Conservation (phyloP, 2,113 vertebrate species). For the Todiramphus chloris region DNA sequence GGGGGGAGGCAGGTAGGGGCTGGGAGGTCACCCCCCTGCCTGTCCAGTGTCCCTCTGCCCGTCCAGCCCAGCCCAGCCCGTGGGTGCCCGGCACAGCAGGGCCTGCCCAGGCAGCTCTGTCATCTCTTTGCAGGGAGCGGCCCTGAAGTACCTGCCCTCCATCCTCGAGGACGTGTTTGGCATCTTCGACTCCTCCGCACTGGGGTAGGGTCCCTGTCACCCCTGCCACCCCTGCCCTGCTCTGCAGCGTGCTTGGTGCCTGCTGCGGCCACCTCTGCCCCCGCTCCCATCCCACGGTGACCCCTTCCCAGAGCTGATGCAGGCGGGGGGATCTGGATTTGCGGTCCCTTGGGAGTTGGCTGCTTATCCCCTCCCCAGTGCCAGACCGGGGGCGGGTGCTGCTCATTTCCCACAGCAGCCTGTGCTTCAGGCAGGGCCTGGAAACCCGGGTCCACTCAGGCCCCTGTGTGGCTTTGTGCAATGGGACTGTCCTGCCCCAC, state of each 20-base stretch:
- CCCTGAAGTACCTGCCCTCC: conserved; percentile 59
- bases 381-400: neutral
- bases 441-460: neutral
- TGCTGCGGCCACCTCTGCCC: neutral
- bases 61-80: rapidly evolving
- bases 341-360: neutral
- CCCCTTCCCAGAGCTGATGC: rapidly evolving
- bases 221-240: rapidly evolving
- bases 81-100: rapidly evolving
- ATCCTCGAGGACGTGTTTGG: conserved; percentile 40
- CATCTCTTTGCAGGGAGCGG: conserved; percentile 37
- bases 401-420: neutral
- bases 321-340: neutral
- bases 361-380: neutral
- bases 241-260: rapidly evolving
- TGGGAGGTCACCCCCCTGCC: neutral
- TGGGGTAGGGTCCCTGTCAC: conserved; percentile 3
- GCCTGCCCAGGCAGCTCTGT: neutral
- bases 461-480: neutral
- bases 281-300: rapidly evolving
- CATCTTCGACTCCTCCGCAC: neutral
- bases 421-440: neutral
- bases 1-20: neutral
- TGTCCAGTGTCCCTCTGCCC: rapidly evolving
- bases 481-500: neutral